phyloP scores from a whole-genome alignment of 2,797 vertebrate species.

The Gallirallus australis region DNA sequence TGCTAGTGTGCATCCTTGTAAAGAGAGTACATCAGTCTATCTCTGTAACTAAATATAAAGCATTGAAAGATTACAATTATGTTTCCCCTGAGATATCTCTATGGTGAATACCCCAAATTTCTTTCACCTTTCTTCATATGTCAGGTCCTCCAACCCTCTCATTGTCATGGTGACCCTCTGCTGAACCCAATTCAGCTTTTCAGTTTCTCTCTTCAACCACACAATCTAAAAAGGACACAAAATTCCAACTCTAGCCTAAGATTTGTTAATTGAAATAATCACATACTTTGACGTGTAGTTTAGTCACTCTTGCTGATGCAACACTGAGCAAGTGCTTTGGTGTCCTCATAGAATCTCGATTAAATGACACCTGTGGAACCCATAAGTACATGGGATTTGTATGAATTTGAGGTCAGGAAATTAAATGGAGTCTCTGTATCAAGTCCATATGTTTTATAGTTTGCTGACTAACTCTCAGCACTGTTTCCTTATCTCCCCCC shows the following conservation, averaged over 20 bases:
- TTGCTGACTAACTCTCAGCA: neutral
- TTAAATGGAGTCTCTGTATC: neutral
- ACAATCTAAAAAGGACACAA: neutral
- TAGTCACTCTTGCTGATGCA: neutral
- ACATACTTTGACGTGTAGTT: neutral
- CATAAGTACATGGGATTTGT: neutral
- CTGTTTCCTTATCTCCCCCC: neutral
- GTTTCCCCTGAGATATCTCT: neutral
- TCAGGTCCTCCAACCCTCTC: neutral
- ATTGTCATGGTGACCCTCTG: neutral
- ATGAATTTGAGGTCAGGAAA: neutral
- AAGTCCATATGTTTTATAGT: accelerated
- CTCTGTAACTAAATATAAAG: neutral
- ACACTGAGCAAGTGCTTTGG: neutral
- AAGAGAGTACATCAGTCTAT: neutral
- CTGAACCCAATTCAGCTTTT: neutral
- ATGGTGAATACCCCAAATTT: neutral
- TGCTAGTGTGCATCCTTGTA: neutral
- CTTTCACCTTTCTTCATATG: neutral
- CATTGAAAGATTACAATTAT: neutral
- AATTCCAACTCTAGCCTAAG: neutral
- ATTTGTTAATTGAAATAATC: neutral
- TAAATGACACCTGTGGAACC: neutral
- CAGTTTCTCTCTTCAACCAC: neutral
- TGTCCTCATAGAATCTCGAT: neutral